phyloP scores from a whole-genome alignment of 2,113 vertebrate genomes.

The Microtus ochrogaster region DNA sequence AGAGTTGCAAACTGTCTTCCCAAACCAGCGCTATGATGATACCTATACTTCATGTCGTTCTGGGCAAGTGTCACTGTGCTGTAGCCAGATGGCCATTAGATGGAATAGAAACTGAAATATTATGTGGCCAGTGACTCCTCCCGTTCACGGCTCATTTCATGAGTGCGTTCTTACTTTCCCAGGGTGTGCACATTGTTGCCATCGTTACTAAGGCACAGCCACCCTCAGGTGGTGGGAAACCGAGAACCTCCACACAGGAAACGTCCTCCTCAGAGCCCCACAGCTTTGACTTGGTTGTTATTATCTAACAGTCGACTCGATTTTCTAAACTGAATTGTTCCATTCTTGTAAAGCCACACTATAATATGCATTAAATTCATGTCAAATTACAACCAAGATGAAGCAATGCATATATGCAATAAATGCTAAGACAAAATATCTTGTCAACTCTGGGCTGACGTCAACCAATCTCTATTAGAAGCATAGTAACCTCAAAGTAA shows the following conservation, averaged over 20 bases:
- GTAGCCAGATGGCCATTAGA: conserved; percentile 83
- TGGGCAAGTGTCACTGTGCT: conserved; percentile 82
- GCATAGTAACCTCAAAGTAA: neutral
- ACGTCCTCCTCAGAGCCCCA: neutral
- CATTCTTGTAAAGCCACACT: neutral
- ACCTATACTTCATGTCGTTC: conserved; percentile 83
- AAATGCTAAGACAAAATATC: neutral
- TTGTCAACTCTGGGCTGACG: neutral
- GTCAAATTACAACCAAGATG: conserved; percentile 18
- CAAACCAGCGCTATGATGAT: conserved; percentile 77
- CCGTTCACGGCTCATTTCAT: conserved; percentile 81
- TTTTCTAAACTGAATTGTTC: conserved; percentile 34
- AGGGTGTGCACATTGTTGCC: conserved; percentile 76
- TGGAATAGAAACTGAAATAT: conserved; percentile 75
- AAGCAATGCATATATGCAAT: conserved; percentile 12
- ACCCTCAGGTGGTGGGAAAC: conserved; percentile 70
- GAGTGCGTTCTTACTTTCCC: conserved; percentile 76
- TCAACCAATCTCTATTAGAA: conserved; percentile 18
- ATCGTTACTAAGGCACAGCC: conserved; percentile 80
- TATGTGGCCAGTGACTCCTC: conserved; percentile 71
- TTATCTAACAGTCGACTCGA: neutral
- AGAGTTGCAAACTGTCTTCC: conserved; percentile 83
- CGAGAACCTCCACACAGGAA: conserved; percentile 47
- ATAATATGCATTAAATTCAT: neutral
- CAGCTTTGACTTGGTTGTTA: conserved; percentile 18